Evolutionary conservation across 2,888 invertebrate species (phyloP).

Genomic region (Stenodema calcarata): DNA sequence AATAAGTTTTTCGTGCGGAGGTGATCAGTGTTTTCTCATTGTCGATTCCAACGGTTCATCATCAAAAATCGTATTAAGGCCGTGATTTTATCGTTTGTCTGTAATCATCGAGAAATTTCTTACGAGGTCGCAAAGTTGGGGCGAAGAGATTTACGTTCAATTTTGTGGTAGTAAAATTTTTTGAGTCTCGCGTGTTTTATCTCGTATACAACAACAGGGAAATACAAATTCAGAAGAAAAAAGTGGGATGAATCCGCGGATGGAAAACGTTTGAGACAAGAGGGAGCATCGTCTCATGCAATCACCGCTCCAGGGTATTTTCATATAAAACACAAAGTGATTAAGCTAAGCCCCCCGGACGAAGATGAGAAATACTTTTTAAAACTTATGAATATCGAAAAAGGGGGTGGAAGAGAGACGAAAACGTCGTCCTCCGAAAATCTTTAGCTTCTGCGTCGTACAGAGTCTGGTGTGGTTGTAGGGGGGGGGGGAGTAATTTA

Average conservation of each 20-base stretch:
- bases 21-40: too few relatives aligned
- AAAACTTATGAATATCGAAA: constrained; percentile 16
- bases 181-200: too few relatives aligned
- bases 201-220: too few relatives aligned
- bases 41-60: too few relatives aligned
- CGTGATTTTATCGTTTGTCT: too few relatives aligned
- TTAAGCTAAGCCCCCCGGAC: neutral
- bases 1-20: too few relatives aligned
- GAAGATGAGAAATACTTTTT: neutral
- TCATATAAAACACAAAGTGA: constrained; percentile 5
- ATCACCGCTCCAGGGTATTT: neutral
- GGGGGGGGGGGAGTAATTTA: constrained; percentile 20
- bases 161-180: too few relatives aligned
- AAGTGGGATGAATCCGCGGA: neutral
- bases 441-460: neutral
- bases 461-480: neutral
- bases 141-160: too few relatives aligned
- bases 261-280: neutral
- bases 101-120: too few relatives aligned
- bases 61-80: too few relatives aligned
- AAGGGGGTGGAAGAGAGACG: neutral
- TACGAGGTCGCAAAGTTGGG: too few relatives aligned
- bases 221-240: too few relatives aligned
- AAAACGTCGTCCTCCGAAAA: neutral
- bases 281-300: neutral